Conservation (phyloP, 2,797 vertebrate genomes). For the Tenualosa ilisha region DNA sequence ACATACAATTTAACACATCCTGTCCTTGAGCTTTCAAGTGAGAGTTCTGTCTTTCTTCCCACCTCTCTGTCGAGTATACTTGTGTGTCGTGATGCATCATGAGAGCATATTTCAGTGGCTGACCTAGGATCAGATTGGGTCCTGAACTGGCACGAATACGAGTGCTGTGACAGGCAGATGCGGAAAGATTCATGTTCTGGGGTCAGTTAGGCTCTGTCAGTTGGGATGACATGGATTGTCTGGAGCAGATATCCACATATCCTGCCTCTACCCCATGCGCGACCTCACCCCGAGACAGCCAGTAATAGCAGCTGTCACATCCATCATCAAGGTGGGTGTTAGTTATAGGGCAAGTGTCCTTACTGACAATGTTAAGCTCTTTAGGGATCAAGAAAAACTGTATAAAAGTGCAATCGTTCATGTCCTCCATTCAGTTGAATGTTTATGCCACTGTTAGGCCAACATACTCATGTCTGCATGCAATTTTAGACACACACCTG, state of each 20-base stretch:
- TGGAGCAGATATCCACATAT: not conserved
- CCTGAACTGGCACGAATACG: not conserved
- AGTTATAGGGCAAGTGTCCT: not conserved
- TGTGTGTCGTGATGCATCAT: not conserved
- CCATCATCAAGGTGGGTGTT: constrained; percentile 5
- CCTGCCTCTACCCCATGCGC: not conserved
- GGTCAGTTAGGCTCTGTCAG: not conserved
- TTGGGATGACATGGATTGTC: not conserved
- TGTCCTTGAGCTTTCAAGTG: not conserved
- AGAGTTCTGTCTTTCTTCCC: not conserved
- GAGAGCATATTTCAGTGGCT: not conserved
- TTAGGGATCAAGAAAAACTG: not conserved
- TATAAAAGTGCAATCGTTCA: not conserved
- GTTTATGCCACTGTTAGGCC: not conserved
- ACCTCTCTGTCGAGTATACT: not conserved
- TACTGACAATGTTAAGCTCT: not conserved
- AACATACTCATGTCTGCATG: not conserved
- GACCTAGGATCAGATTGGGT: not conserved
- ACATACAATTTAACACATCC: not conserved
- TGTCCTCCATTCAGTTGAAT: not conserved
- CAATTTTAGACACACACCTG: not conserved
- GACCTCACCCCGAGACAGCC: not conserved
- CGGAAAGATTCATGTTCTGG: not conserved
- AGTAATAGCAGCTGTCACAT: constrained; percentile 6
- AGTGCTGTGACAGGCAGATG: not conserved